These are phyloP conservation scores for Nymphalis polychloros DNA, from an alignment of 2,888 invertebrate species.

Conservation along the genomic window DNA sequence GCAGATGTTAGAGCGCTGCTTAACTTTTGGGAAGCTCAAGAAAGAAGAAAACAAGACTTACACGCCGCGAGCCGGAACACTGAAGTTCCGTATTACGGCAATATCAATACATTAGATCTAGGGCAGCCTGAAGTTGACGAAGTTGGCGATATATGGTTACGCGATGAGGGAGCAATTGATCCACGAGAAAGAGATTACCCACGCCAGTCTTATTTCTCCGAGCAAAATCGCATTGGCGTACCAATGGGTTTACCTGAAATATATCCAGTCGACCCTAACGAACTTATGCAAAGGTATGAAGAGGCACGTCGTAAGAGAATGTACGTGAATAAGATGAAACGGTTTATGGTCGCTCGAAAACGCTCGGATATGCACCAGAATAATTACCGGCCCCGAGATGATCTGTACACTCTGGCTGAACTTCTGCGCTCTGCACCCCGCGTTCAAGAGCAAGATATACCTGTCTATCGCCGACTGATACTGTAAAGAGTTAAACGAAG, in stretches of 20 bases:
- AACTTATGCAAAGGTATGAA: constrained; percentile 71
- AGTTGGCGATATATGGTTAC: constrained; percentile 82
- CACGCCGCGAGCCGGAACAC: constrained; percentile 68
- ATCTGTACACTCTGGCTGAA: constrained; percentile 83
- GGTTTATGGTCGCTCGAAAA: constrained; percentile 84
- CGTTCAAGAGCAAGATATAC: constrained; percentile 80
- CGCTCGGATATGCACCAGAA: constrained; percentile 74
- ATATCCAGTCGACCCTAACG: constrained; percentile 69
- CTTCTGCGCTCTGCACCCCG: constrained; percentile 78
- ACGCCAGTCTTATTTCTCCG: constrained; percentile 73
- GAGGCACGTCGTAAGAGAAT: constrained; percentile 76
- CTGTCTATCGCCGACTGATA: constrained; percentile 83
- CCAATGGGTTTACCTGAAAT: constrained; percentile 70
- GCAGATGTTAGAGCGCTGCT: constrained; percentile 83
- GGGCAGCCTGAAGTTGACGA: constrained; percentile 77
- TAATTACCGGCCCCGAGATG: constrained; percentile 77
- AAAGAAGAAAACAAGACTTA: constrained; percentile 78
- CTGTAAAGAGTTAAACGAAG: constrained; percentile 66
- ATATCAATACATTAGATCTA: constrained; percentile 67
- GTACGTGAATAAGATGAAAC: constrained; percentile 78
- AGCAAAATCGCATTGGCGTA: constrained; percentile 72
- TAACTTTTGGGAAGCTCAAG: constrained; percentile 83
- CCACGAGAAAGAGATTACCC: constrained; percentile 69
- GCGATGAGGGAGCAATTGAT: constrained; percentile 79
- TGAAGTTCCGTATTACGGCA: constrained; percentile 68